A percentile compares a stretch with the other conserved stretches of the same genome.
Evolutionary conservation across 2,113 vertebrate species (phyloP).

Genomic region (Sceloporus undulatus): DNA sequence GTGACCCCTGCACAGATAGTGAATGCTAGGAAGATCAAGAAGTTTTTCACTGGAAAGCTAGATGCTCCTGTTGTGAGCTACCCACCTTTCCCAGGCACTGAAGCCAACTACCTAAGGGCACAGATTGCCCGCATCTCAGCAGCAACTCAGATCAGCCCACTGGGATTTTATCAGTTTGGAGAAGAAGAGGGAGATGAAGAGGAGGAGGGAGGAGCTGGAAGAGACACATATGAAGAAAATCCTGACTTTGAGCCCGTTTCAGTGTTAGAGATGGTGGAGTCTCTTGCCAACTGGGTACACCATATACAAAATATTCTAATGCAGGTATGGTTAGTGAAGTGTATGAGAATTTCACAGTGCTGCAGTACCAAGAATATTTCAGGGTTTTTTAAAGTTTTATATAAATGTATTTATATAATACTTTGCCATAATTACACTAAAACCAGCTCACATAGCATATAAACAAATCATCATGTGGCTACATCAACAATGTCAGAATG

Average conservation of each 20-base stretch:
- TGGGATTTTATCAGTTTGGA: constrained; percentile 88
- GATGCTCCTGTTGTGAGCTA: constrained; percentile 86
- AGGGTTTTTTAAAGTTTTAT: background rate
- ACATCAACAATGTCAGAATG: background rate
- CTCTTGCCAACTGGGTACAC: constrained; percentile 91
- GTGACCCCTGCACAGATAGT: constrained; percentile 91
- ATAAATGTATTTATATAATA: background rate
- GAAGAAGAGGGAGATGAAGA: constrained; percentile 92
- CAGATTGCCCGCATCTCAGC: constrained; percentile 96
- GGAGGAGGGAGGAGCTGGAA: constrained; percentile 77
- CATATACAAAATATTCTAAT: constrained; percentile 88
- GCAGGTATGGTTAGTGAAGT: constrained; percentile 82
- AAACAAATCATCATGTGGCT: background rate
- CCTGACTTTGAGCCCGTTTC: constrained; percentile 89
- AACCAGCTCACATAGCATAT: background rate
- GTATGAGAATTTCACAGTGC: background rate
- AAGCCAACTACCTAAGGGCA: constrained; percentile 91
- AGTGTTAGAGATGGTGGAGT: constrained; percentile 83
- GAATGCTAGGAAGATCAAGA: constrained; percentile 87
- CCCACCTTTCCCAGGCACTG: constrained; percentile 93
- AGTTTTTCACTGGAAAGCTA: constrained; percentile 90
- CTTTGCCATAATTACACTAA: background rate
- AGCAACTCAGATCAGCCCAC: constrained; percentile 90
- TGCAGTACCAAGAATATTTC: background rate
- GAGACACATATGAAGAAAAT: constrained; percentile 85